Evolutionary conservation across 2,113 vertebrate species (phyloP).

Genomic region (Engystomops pustulosus): DNA sequence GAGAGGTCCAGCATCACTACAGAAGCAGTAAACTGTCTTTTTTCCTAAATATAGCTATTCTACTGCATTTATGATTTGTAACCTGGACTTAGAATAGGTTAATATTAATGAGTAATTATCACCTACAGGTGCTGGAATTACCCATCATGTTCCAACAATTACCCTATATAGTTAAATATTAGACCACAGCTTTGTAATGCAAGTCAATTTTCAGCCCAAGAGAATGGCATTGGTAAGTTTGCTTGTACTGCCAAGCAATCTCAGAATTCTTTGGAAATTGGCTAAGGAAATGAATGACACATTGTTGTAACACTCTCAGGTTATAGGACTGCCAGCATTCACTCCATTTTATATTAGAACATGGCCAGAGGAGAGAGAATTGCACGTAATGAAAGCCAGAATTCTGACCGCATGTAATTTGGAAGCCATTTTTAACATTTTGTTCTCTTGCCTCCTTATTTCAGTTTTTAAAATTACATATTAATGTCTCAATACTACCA

Average conservation of each 20-base stretch:
- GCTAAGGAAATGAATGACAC: slow-evolving; percentile 52
- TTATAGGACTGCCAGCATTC: slow-evolving; percentile 34
- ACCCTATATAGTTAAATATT: slow-evolving; percentile 10
- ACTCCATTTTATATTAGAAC: slow-evolving; percentile 25
- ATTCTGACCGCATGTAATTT: slow-evolving; percentile 36
- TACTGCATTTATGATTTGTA: background rate
- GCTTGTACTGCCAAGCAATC: slow-evolving; percentile 47
- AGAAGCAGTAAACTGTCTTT: slow-evolving; percentile 7
- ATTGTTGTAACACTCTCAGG: slow-evolving; percentile 44
- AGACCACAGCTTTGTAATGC: slow-evolving; percentile 26
- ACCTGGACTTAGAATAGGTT: background rate
- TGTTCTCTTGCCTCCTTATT: background rate
- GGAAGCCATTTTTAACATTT: background rate
- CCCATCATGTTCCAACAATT: background rate
- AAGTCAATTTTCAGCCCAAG: slow-evolving; percentile 31
- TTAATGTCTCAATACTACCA: background rate
- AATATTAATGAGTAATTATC: background rate
- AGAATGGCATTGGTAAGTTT: slow-evolving; percentile 28
- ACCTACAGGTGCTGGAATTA: background rate
- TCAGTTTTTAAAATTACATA: background rate
- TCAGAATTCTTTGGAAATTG: slow-evolving; percentile 42
- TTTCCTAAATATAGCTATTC: background rate
- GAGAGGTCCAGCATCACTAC: background rate
- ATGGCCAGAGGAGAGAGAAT: slow-evolving; percentile 18
- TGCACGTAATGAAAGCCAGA: slow-evolving; percentile 33